Percentiles rank a stretch among this genome's conserved stretches.
Evolutionary conservation across 2,888 invertebrate species (phyloP).

Genomic region (Barypeithes pellucidus): DNA sequence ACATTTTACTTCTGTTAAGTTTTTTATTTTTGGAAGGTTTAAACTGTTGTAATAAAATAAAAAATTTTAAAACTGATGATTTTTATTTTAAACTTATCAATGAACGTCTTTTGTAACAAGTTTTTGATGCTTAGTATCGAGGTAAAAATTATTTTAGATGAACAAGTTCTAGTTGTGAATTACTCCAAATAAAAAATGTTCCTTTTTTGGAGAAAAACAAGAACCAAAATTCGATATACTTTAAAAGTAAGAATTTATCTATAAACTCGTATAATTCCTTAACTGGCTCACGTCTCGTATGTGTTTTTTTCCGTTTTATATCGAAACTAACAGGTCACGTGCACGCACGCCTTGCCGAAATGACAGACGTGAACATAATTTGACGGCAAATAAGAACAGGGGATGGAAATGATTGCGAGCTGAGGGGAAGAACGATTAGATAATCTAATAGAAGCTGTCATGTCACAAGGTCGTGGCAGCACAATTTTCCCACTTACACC

Average conservation of each 20-base stretch:
- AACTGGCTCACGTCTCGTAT: slow-evolving; percentile 34
- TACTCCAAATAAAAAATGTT: too few relatives aligned
- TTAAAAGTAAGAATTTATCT: slow-evolving; percentile 2
- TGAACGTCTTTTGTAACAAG: too few relatives aligned
- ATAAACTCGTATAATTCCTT: slow-evolving; percentile 11
- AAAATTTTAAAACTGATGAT: too few relatives aligned
- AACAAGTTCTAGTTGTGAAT: too few relatives aligned
- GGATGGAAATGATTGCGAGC: slow-evolving; percentile 68
- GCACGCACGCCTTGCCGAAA: slow-evolving; percentile 67
- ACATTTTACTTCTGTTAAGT: too few relatives aligned
- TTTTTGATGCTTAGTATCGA: too few relatives aligned
- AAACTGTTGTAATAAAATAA: too few relatives aligned
- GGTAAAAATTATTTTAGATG: too few relatives aligned
- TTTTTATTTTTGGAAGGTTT: too few relatives aligned
- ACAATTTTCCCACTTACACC: slow-evolving; percentile 35
- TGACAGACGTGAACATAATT: slow-evolving; percentile 71
- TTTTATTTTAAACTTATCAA: too few relatives aligned
- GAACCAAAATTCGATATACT: neutral
- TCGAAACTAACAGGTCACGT: slow-evolving; percentile 63
- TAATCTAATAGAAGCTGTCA: slow-evolving; percentile 67
- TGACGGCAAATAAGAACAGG: slow-evolving; percentile 70
- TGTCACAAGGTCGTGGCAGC: slow-evolving; percentile 30
- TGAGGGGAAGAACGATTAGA: slow-evolving; percentile 68
- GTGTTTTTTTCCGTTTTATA: slow-evolving; percentile 34
- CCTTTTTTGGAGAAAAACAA: too few relatives aligned